Conservation (phyloP, 2,113 vertebrate genomes). For the Danionella cerebrum region DNA sequence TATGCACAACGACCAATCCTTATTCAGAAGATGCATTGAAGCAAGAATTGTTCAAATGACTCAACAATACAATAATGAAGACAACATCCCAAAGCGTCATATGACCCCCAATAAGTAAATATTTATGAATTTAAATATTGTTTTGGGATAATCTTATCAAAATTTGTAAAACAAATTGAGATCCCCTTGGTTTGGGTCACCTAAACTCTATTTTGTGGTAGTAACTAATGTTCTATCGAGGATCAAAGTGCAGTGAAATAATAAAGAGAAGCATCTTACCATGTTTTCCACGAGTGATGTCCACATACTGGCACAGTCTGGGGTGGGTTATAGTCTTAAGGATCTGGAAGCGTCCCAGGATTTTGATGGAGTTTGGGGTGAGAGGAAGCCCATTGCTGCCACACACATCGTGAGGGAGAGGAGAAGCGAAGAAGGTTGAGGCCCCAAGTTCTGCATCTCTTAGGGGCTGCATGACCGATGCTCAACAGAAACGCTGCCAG, state of each 20-base stretch:
- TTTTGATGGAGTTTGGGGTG: conserved; percentile 98
- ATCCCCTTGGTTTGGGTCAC: no score
- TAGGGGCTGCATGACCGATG: conserved; percentile 77
- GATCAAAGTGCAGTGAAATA: not conserved
- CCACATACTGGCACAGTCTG: conserved; percentile 92
- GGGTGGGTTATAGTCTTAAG: conserved; percentile 92
- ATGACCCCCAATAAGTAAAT: no score
- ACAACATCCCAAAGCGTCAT: no score
- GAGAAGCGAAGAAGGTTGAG: conserved; percentile 94
- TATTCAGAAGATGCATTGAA: no score
- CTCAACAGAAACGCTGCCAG: not conserved
- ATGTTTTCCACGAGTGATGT: conserved; percentile 93
- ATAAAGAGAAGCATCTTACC: conserved; percentile 61
- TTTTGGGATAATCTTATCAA: no score
- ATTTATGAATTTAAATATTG: no score
- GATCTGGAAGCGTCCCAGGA: conserved; percentile 94
- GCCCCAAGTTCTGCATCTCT: conserved; percentile 86
- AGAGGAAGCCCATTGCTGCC: conserved; percentile 96
- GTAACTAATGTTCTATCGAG: no score
- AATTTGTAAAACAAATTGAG: no score
- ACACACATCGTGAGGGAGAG: conserved; percentile 94
- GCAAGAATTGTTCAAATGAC: no score
- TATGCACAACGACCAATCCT: no score
- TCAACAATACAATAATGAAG: no score
- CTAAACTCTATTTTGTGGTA: no score